Evolutionary conservation across 2,797 vertebrate species (phyloP).

Genomic region (Harpagifer antarcticus): DNA sequence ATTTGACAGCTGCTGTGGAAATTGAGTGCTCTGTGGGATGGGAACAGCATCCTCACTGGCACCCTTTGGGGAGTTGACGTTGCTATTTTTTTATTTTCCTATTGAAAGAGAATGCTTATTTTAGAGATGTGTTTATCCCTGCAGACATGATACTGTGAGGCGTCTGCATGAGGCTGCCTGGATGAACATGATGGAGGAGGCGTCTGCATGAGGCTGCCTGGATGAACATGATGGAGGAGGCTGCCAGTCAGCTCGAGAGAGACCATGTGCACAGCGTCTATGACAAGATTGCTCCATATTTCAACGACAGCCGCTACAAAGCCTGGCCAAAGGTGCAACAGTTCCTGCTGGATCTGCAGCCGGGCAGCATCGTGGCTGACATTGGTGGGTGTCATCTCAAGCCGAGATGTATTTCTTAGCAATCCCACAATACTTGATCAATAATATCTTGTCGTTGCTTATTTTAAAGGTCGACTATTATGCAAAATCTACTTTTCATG

Average conservation of each 20-base stretch:
- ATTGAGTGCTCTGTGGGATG: constrained; percentile 14
- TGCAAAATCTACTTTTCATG: too few species aligned
- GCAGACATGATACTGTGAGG: constrained; percentile 68
- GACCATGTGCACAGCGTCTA: constrained; percentile 86
- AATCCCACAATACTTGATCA: constrained; percentile 2
- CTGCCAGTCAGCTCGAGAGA: constrained; percentile 84
- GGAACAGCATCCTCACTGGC: neutral
- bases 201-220: constrained; percentile 71
- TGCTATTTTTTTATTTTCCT: neutral
- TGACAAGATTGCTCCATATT: constrained; percentile 88
- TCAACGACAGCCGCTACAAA: constrained; percentile 86
- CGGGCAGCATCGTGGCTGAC: constrained; percentile 85
- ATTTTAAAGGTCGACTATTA: neutral
- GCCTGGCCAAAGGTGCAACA: constrained; percentile 87
- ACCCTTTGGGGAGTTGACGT: neutral
- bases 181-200: constrained; percentile 83
- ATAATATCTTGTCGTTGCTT: neutral
- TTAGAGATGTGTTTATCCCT: constrained; percentile 35
- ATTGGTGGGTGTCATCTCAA: constrained; percentile 70
- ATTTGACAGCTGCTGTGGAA: constrained; percentile 23
- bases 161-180: constrained; percentile 66
- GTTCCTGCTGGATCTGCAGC: constrained; percentile 86
- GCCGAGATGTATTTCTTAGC: neutral
- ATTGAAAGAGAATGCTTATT: neutral
- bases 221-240: constrained; percentile 83